Base-by-base conservation (phyloP, 2,797 vertebrate genomes). In the Diglossa cyanea region DNA sequence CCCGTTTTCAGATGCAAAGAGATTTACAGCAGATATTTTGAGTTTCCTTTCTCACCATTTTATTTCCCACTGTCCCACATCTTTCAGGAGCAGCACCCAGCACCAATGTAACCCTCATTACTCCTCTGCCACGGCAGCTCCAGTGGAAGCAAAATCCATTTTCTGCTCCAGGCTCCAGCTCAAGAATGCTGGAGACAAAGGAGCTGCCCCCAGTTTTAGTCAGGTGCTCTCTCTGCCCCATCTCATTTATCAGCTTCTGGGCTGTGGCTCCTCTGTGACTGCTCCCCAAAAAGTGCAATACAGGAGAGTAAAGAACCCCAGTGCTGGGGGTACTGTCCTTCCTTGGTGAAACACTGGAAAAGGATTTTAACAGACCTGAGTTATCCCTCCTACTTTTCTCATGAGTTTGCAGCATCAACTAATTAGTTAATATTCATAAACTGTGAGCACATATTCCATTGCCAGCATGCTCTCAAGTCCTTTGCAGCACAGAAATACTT, bases 391-490 rank as follows among this genome's bases (percentile, higher is more conserved):
- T 48, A 44, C 25, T 10, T 1, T 1, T 23, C 24, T 75, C 33
- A 5, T 13, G 33, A 90, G 70, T 78, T 90, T 70, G 77, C 42
- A 77, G 62, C 65, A 72, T 24, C 70, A 72, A 23, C 31, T 58
- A 47, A 75, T 35, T 53, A 65, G 12, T 91, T 67, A 91, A 84
- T 74, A 90, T 74, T 88, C 62, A 95, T 76, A 47, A 91, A 73
- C 66, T 67, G 20, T 23, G 25, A 82, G 85, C 31, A 68, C 16
- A 61, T 50, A 82, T 44, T 93, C 57, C 71, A 86, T 35, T 58
- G 37, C n/a, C 33, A 3, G 31, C 11, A 35, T 17, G 37, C 71
- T 90, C 76, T 54, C 62, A 74, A 62, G 42, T 51, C 44, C 75
- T 74, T 26, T 74, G 77, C 55, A 88, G 76, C 48, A 78, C 21